Conservation (phyloP, 2,797 vertebrate genomes). For the Sebastes itinus region DNA sequence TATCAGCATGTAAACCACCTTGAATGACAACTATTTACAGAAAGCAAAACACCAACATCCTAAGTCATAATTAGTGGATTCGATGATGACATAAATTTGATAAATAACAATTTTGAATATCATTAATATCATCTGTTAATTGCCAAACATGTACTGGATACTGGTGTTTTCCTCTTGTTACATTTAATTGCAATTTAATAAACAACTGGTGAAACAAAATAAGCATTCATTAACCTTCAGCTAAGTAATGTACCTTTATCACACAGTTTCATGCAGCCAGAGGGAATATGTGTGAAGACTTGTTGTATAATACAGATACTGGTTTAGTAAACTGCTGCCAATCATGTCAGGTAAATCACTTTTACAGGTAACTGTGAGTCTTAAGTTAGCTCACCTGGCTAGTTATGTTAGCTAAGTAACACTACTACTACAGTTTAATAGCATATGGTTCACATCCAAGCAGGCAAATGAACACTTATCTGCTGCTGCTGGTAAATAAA, state of each 20-base stretch:
- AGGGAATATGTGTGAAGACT: no score
- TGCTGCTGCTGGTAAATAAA: background rate
- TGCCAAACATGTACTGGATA: background rate
- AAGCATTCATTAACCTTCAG: no score
- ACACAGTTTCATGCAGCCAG: no score
- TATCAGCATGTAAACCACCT: background rate
- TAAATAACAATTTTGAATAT: background rate
- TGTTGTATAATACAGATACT: no score
- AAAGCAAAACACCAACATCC: background rate
- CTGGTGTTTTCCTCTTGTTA: no score
- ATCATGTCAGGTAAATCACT: background rate
- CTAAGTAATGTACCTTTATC: no score
- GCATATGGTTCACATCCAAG: background rate
- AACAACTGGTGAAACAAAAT: no score
- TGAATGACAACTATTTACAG: background rate
- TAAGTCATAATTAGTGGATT: background rate
- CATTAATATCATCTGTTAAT: background rate
- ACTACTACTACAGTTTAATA: background rate
- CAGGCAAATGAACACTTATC: background rate
- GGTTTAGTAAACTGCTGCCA: no score
- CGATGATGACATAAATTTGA: background rate
- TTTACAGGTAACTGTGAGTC: background rate
- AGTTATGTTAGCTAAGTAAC: slow-evolving; percentile 39
- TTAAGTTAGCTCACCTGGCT: slow-evolving; percentile 27
- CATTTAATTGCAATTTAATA: no score